Evolutionary conservation across 2,797 vertebrate species (phyloP).

Genomic region (Pseudomugil tenellus): DNA sequence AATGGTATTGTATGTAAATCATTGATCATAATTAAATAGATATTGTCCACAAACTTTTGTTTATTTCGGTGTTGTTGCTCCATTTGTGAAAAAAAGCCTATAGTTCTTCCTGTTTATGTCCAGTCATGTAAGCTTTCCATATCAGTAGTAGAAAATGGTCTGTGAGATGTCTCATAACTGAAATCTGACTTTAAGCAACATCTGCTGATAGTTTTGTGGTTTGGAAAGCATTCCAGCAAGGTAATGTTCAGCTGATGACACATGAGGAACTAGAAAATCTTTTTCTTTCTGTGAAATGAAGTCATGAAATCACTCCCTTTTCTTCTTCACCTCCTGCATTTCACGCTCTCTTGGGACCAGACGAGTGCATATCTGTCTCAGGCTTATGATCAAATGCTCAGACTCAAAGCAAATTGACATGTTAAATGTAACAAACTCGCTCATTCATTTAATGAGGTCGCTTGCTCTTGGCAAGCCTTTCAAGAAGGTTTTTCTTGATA

Average conservation of each 20-base stretch:
- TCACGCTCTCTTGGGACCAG: constrained; percentile 10
- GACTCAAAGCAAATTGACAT: constrained; percentile 29
- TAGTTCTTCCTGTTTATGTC: not conserved
- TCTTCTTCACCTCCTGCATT: not conserved
- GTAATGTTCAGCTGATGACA: constrained; percentile 66
- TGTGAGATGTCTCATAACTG: constrained; percentile 8
- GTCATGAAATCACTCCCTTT: constrained; percentile 48
- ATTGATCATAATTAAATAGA: no score
- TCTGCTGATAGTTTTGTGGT: constrained; percentile 64
- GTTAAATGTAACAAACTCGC: constrained; percentile 27
- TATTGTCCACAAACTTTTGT: not conserved
- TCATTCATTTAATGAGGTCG: constrained; percentile 44
- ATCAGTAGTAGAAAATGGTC: not conserved
- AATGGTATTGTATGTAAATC: no score
- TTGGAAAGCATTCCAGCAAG: constrained; percentile 61
- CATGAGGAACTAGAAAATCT: constrained; percentile 42
- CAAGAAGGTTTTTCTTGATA: constrained; percentile 46
- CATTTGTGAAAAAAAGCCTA: not conserved
- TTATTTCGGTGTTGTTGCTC: not conserved
- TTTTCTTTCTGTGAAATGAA: constrained; percentile 49
- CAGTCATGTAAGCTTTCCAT: constrained; percentile 6
- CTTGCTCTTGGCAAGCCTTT: constrained; percentile 30
- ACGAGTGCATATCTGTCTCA: constrained; percentile 16
- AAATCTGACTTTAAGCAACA: constrained; percentile 49
- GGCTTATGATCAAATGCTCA: constrained; percentile 27